Evolutionary conservation across 2,888 invertebrate genomes (phyloP).

Genomic region (Cecidostiba fungosa): DNA sequence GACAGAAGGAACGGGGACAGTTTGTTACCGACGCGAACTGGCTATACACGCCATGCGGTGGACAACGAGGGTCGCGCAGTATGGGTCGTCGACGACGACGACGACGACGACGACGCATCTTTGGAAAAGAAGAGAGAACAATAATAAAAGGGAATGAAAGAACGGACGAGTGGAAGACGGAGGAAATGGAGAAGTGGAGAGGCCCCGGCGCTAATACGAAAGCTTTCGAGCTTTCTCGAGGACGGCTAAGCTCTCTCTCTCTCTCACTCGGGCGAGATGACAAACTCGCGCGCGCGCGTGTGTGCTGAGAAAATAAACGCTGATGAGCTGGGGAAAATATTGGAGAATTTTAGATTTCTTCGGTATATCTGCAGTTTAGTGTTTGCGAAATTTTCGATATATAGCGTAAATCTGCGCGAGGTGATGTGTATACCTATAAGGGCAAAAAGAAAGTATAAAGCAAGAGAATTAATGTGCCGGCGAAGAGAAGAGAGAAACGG

Average conservation of each 20-base stretch:
- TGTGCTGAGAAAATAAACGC: not conserved
- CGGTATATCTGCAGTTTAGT: no score
- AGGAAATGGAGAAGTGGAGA: conserved; percentile 6
- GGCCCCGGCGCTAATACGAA: conserved; percentile 55
- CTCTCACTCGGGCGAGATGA: no score
- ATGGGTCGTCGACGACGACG: not conserved
- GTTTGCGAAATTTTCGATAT: no score
- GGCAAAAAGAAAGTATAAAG: conserved; percentile 55
- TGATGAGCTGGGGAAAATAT: not conserved
- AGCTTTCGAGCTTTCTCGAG: conserved; percentile 29
- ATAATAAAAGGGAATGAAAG: conserved; percentile 48
- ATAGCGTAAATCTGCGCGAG: not conserved
- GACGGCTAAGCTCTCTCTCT: conserved; percentile 26
- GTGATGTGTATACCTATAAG: not conserved
- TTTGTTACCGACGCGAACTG: conserved; percentile 37
- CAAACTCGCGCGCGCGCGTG: not conserved
- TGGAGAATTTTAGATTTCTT: not conserved
- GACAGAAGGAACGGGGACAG: conserved; percentile 11
- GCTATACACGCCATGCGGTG: conserved; percentile 13
- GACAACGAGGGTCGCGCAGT: conserved; percentile 11
- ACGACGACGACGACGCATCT: not conserved
- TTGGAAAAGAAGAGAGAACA: conserved; percentile 31
- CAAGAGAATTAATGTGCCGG: conserved; percentile 57
- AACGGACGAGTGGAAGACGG: conserved; percentile 49
- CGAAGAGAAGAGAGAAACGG: conserved; percentile 35